phyloP scores from a whole-genome alignment of 2,797 vertebrate genomes.

The Acanthurus lineatus region DNA sequence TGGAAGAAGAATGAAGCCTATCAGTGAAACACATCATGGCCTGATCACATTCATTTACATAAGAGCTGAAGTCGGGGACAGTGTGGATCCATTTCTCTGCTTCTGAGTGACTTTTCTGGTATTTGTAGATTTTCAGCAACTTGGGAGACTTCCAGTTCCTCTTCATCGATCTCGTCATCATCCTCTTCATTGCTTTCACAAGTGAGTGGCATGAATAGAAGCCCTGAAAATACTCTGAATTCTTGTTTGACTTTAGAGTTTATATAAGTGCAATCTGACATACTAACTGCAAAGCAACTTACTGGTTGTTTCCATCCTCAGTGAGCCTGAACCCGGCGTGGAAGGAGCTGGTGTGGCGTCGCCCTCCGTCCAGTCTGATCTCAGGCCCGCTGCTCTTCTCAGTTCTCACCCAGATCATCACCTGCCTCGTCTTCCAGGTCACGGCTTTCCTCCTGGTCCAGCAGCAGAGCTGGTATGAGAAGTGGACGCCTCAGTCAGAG shows the following conservation, averaged over 20 bases:
- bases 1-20: slow-evolving; percentile 1
- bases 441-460: slow-evolving; percentile 91
- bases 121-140: slow-evolving; percentile 93
- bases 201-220: slow-evolving; percentile 87
- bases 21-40: background rate
- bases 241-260: too few species aligned
- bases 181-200: slow-evolving; percentile 95
- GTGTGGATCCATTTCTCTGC: background rate
- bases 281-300: background rate
- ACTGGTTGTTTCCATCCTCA: slow-evolving; percentile 64
- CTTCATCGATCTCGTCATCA: slow-evolving; percentile 96
- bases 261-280: background rate
- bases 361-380: slow-evolving; percentile 94
- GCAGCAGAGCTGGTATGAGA: slow-evolving; percentile 91
- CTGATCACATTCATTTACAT: background rate
- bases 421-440: slow-evolving; percentile 92
- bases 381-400: slow-evolving; percentile 93
- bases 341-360: slow-evolving; percentile 91
- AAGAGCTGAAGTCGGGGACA: background rate
- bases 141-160: slow-evolving; percentile 98
- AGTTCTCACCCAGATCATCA: slow-evolving; percentile 94
- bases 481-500: slow-evolving; percentile 88
- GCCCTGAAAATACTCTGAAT: too few species aligned
- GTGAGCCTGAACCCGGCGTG: slow-evolving; percentile 98
- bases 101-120: slow-evolving; percentile 9